phyloP scores from a whole-genome alignment of 2,888 invertebrate genomes.

The Hydriomena furcata region DNA sequence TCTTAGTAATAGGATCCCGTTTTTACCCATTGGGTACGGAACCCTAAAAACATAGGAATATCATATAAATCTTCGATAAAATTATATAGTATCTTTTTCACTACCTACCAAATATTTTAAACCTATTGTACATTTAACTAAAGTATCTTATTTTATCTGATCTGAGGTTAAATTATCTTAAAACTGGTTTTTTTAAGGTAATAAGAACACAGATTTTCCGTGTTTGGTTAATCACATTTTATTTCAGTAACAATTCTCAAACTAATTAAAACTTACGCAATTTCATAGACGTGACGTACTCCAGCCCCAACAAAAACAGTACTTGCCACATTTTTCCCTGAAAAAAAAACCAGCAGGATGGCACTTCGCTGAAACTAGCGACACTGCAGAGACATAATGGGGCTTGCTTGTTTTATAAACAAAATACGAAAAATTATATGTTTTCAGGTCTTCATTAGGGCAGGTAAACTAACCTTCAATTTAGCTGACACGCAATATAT shows the following conservation, averaged over 20 bases:
- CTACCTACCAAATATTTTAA: no score
- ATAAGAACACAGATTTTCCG: background rate
- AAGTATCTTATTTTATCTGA: no score
- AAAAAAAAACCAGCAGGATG: slow-evolving; percentile 34
- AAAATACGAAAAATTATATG: slow-evolving; percentile 55
- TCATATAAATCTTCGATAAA: no score
- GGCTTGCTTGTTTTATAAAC: slow-evolving; percentile 53
- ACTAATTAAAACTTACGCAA: slow-evolving; percentile 57
- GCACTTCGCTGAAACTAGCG: slow-evolving; percentile 36
- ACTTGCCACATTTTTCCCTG: slow-evolving; percentile 43
- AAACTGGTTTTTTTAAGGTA: no score
- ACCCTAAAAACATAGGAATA: no score
- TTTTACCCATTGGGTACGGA: no score
- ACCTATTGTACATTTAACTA: no score
- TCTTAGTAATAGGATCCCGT: no score
- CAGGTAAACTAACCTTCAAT: slow-evolving; percentile 40
- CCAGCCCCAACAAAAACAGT: slow-evolving; percentile 41
- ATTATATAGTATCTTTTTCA: no score
- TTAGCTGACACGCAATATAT: slow-evolving; percentile 40
- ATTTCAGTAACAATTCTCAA: slow-evolving; percentile 17
- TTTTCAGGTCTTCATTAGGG: slow-evolving; percentile 53
- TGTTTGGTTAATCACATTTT: background rate
- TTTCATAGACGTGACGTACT: slow-evolving; percentile 43
- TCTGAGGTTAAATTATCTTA: no score
- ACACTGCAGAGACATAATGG: slow-evolving; percentile 35